Evolutionary conservation across 2,888 invertebrate species (phyloP).

Genomic region (Notodonta ziczac): DNA sequence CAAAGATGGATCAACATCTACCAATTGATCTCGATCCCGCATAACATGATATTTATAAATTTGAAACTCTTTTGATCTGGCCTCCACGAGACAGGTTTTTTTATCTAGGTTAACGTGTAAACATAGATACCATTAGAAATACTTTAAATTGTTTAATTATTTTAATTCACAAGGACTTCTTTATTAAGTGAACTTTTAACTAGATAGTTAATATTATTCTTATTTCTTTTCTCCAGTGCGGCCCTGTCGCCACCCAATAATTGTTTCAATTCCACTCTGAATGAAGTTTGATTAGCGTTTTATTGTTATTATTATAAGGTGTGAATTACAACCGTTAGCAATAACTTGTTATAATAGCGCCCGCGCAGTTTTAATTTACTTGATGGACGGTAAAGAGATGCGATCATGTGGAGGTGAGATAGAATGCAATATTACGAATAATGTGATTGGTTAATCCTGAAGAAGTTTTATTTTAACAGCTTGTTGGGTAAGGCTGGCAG

Average conservation of each 20-base stretch:
- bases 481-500: too few relatives aligned
- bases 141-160: too few relatives aligned
- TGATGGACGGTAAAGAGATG: not conserved
- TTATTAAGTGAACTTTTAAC: too few relatives aligned
- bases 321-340: conserved; percentile 1
- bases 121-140: too few relatives aligned
- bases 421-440: not conserved
- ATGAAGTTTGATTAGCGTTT: conserved; percentile 5
- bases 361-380: conserved; percentile 1
- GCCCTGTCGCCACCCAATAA: not conserved
- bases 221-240: not conserved
- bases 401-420: not conserved
- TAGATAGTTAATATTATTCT: too few relatives aligned
- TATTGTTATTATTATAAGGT: conserved; percentile 4
- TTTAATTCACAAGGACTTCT: too few relatives aligned
- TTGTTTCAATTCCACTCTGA: conserved; percentile 8
- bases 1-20: too few relatives aligned
- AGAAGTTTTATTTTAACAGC: not conserved
- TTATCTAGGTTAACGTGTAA: too few relatives aligned
- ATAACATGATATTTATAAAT: too few relatives aligned
- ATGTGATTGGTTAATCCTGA: not conserved
- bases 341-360: conserved; percentile 1
- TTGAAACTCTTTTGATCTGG: too few relatives aligned
- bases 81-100: too few relatives aligned
- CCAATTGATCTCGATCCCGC: too few relatives aligned